Percentiles rank a stretch among this genome's conserved stretches.
phyloP scores from a whole-genome alignment of 2,113 vertebrate species.

The Sebastes fasciatus region DNA sequence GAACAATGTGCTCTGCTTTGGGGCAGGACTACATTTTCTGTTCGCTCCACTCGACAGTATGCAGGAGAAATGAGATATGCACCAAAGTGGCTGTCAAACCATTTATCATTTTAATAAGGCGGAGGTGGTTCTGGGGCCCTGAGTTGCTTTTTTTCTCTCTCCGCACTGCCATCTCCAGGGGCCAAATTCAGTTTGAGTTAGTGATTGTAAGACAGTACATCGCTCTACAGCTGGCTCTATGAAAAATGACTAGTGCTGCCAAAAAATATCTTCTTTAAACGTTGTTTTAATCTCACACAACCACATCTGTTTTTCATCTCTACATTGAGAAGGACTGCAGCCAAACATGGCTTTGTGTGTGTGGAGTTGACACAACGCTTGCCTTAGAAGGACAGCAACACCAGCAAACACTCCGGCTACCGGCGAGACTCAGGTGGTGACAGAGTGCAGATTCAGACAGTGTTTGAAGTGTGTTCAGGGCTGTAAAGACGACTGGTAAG shows the following conservation, averaged over 20 bases:
- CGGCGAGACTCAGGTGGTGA: too few species aligned
- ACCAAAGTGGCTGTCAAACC: slow-evolving; percentile 39
- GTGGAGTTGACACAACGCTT: too few species aligned
- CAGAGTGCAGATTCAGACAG: slow-evolving; percentile 2
- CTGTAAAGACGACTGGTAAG: neutral
- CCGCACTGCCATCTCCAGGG: neutral
- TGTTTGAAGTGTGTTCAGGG: slow-evolving; percentile 13
- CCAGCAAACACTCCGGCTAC: too few species aligned
- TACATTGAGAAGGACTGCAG: too few species aligned
- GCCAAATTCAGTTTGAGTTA: slow-evolving; percentile 31
- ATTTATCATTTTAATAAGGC: slow-evolving; percentile 70
- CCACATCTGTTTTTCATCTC: too few species aligned
- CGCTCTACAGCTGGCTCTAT: neutral
- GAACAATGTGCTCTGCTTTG: slow-evolving; percentile 24
- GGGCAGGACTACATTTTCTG: slow-evolving; percentile 20
- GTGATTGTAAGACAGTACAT: slow-evolving; percentile 1
- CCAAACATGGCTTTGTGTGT: too few species aligned
- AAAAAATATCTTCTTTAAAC: neutral
- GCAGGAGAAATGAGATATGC: slow-evolving; percentile 38
- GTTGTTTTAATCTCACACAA: neutral
- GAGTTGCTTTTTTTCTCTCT: slow-evolving; percentile 22
- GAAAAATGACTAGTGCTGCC: neutral
- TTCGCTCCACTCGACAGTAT: neutral
- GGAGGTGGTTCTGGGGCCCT: slow-evolving; percentile 17
- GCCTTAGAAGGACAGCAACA: too few species aligned